Evolutionary conservation across 2,888 invertebrate species (phyloP), one percentile per base, ranked within the genome.

Genomic region (Orthonevra nobilis): DNA sequence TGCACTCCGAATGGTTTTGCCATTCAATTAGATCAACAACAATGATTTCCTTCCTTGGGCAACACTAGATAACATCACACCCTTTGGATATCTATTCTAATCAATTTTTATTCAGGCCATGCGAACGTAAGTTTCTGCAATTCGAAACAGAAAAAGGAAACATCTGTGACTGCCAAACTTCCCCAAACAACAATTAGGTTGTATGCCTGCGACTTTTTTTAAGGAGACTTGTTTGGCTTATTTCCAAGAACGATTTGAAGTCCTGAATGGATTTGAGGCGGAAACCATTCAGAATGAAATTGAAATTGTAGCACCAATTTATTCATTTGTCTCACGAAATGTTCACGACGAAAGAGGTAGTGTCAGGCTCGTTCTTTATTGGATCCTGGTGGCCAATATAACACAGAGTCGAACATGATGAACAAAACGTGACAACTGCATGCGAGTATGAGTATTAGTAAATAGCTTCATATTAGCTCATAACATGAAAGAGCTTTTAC

Each of bases 251-350:
- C 42, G 30, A 42, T 17, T 30, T 5, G 5, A 32, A 36, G 15
- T 38, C 9, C 9, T 26, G 20, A 26, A 58, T 32, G n/a, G 9
- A 32, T 20, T 23, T 44, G 9, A 20, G 23, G 7, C 42, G 44
- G 56, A 56, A 44, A 28, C 14, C 19, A 42, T 42, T 42, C 28
- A 12, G 9, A 40, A 20, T 42, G 28, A 14, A 58, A 19, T 42
- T 12, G 20, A 42, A 42, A 20, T 28, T 42, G 30, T 14, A 20
- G 20, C 30, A 10, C 30, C n/a, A 10, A 14, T 32, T 44, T 58
- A 30, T 40, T 40, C 10, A 17, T 19, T 58, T 44, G 58, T 58
- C 15, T 9, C 32, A 12, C 30, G 20, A 40, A 40, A 40, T 56
- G 23, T 9, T 52, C n/a, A 15, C 15, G 7, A 1, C 26, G 26